Evolutionary conservation across 2,888 invertebrate species (phyloP).

Genomic region (Petrophora chlorosata): DNA sequence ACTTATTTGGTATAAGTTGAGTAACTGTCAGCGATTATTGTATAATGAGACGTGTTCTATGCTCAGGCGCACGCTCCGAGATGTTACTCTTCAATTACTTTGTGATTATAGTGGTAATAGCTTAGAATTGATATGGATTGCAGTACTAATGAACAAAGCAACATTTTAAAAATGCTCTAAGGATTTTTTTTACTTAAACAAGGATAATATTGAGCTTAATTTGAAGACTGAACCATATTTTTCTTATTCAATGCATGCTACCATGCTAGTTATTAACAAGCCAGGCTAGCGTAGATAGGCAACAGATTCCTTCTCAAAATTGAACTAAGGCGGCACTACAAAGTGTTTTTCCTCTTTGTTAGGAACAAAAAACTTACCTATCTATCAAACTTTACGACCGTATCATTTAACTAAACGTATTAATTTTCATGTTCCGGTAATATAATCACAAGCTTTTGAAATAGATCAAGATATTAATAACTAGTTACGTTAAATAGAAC

Average conservation of each 20-base stretch:
- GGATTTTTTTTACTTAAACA: no score
- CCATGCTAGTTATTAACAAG: no score
- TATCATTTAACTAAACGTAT: constrained; percentile 30
- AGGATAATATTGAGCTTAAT: no score
- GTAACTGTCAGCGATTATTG: constrained; percentile 7
- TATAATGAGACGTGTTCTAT: neutral
- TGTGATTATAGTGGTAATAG: constrained; percentile 36
- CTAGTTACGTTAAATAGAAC: neutral
- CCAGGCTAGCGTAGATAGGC: no score
- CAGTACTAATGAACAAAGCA: neutral
- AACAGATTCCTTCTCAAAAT: no score
- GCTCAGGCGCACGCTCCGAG: constrained; percentile 37
- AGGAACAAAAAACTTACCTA: neutral
- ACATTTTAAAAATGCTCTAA: no score
- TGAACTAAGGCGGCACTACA: no score
- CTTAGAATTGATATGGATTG: constrained; percentile 33
- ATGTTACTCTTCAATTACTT: constrained; percentile 31
- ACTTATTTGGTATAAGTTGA: neutral
- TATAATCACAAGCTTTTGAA: constrained; percentile 7
- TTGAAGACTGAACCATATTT: no score
- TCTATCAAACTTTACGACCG: constrained; percentile 10
- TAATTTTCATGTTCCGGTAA: constrained; percentile 20
- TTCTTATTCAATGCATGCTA: no score
- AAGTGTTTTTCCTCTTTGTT: neutral
- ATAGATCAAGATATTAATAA: neutral